A percentile compares a stretch with the other conserved stretches of the same genome.
Conservation (phyloP, 2,888 invertebrate species). For the Nephrocerus scutellatus region DNA sequence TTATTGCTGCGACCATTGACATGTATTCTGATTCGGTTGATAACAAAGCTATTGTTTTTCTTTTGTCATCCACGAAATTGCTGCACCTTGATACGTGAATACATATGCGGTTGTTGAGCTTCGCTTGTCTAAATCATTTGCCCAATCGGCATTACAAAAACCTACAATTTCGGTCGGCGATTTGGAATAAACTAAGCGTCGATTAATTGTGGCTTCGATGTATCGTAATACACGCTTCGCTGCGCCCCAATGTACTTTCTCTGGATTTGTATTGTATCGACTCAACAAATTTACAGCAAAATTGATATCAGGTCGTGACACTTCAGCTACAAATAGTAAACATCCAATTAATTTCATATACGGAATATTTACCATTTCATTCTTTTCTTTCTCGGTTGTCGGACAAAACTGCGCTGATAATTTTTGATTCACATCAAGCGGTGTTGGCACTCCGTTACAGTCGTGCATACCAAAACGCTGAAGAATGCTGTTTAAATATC, state of each 20-base stretch:
- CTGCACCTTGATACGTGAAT: slow-evolving; percentile 6
- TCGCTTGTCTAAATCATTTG: slow-evolving; percentile 3
- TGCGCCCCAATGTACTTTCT: slow-evolving; percentile 20
- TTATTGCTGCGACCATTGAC: slow-evolving; percentile 5
- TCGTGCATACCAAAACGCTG: slow-evolving; percentile 16
- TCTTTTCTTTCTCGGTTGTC: slow-evolving; percentile 12
- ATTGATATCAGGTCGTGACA: slow-evolving; percentile 19
- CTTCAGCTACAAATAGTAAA: slow-evolving; percentile 17
- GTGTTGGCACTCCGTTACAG: slow-evolving; percentile 15
- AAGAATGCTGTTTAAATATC: slow-evolving; percentile 11
- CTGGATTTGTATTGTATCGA: slow-evolving; percentile 14
- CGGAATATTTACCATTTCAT: slow-evolving; percentile 18
- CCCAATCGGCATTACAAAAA: slow-evolving; percentile 13
- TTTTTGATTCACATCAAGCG: slow-evolving; percentile 20
- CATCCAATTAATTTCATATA: slow-evolving; percentile 20
- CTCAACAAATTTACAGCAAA: slow-evolving; percentile 16
- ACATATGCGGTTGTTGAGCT: slow-evolving; percentile 10
- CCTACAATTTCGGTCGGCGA: not conserved
- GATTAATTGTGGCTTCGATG: slow-evolving; percentile 11
- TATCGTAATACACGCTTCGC: slow-evolving; percentile 19
- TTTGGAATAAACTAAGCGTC: not conserved
- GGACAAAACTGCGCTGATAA: slow-evolving; percentile 18
- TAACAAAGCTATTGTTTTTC: slow-evolving; percentile 8
- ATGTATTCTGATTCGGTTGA: slow-evolving; percentile 12
- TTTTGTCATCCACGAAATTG: slow-evolving; percentile 11